Evolutionary conservation across 1,140 invertebrate species (phyloP), one percentile per base, ranked within the genome.

Genomic region (Ditylenchus dipsaci): DNA sequence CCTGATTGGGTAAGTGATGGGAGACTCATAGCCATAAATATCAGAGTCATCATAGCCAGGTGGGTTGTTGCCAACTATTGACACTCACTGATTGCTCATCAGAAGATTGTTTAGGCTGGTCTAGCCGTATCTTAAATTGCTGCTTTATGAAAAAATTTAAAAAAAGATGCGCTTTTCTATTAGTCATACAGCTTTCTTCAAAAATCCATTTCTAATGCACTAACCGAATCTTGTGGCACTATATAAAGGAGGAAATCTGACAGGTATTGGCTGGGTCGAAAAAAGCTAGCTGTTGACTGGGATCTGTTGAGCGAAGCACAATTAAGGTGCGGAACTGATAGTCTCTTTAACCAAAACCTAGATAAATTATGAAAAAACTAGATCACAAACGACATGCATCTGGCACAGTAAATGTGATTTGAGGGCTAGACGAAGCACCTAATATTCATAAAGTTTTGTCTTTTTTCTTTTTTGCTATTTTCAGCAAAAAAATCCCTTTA

Each of bases 21-120:
- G 75, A 38, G 58, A 42, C 30, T 76, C 75, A 53, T 76, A 76
- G n/a, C 75, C 75, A 61, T 72, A 78, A 27, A 76, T 67, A 59
- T 76, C 75, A 11, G 61, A 23, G 47, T 76, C 75, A 17, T 66
- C 65, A 57, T 76, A 76, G 1, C 73, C 73, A 0, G 19, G 53
- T 15, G 72, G 72, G 58, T 70, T 57, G 60, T n/a, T 76, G 75
- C 75, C 75, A 76, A 1, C 59, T 74, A 26, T 78, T 65, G 23
- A 72, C 47, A 56, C 78, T 73, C 8, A 78, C 43, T 26, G 65
- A 66, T 65, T 72, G 70, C 17, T 63, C 59, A 49, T 76, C 71
- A 15, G 30, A 29, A 21, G 75, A 76, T 53, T 76, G 75, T 38
- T 64, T 66, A n/a, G 75, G 74, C 15, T 9, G 58, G 29, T 78